Base-by-base conservation (phyloP, 35 echinoderm and acorn worm genomes). In the Ophiothrix spiculata region DNA sequence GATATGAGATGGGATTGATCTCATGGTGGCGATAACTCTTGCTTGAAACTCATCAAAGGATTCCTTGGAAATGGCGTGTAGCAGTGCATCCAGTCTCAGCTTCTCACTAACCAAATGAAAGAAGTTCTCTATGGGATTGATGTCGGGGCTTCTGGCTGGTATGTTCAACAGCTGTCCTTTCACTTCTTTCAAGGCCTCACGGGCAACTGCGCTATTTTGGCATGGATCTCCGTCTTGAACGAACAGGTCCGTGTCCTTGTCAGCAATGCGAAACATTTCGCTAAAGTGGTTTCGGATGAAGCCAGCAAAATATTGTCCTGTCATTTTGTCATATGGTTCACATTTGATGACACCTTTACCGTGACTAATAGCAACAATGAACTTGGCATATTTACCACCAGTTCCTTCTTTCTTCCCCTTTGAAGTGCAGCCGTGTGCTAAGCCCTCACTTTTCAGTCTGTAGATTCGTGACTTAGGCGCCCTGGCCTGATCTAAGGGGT, bases 121-220 rank as follows among this genome's bases (percentile, higher is more conserved):
- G 4, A 69, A 69, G 29, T 69, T 69, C 29, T 69, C 60, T 15
- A 69, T 69, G 23, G 60, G 2, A 19, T 69, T 69, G 3, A 69
- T 69, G 60, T 12, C 60, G 19, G 60, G 60, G 29, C 60, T 69
- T 69, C 60, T 69, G 17, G 60, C 10, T 2, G 60, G 60, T 25
- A 74, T 35, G 74, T 77, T 86, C 37, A 86, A 77, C 31, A 88
- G 32, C 0, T 75, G 78, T 16, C 76, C 42, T 80, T 88, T 36
- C 1, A 21, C 39, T 23, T 16, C 77, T 12, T 38, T 63, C 33
- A 40, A 31, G 36, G 56, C 56, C 31, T 77, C 29, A 25, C 60
- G 60, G 29, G 60, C 60, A 28, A 28, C 60, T 25, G 60, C 60
- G 25, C 60, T 69, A n/a, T 69, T 69, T n/a, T 69, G 60, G 17